phyloP scores from a whole-genome alignment of 2,888 invertebrate species.

The Sarcophaga variegata region DNA sequence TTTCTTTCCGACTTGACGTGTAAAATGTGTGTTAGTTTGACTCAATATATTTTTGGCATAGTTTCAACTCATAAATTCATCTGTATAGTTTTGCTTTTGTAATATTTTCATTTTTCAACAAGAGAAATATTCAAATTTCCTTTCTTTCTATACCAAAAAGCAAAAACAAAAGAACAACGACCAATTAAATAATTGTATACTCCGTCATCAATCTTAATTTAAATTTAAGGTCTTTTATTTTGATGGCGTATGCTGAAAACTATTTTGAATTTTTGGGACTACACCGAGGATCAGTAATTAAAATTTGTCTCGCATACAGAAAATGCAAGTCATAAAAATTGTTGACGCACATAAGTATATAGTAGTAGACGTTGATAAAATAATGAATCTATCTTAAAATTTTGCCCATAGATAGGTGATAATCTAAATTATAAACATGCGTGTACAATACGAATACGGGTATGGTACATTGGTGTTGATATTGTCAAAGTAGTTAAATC shows the following conservation, averaged over 20 bases:
- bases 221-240: constrained; percentile 60
- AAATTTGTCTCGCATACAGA: neutral
- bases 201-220: constrained; percentile 65
- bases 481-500: too few species aligned
- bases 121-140: constrained; percentile 58
- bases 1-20: constrained; percentile 14
- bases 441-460: too few species aligned
- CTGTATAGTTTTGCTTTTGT: constrained; percentile 52
- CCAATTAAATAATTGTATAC: constrained; percentile 47
- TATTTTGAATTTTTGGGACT: constrained; percentile 29
- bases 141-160: constrained; percentile 42
- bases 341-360: neutral
- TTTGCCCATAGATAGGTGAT: neutral
- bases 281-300: neutral
- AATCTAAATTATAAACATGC: too few species aligned
- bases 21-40: constrained; percentile 31
- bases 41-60: constrained; percentile 61
- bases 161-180: constrained; percentile 25
- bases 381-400: neutral
- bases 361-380: neutral
- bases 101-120: constrained; percentile 47
- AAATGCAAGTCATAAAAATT: neutral
- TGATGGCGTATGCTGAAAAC: constrained; percentile 33
- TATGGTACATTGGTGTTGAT: too few species aligned
- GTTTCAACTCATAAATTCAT: constrained; percentile 66